These are phyloP conservation scores for Cheirogaleus major DNA, from an alignment of 2,797 vertebrate species.

Conservation along the genomic window DNA sequence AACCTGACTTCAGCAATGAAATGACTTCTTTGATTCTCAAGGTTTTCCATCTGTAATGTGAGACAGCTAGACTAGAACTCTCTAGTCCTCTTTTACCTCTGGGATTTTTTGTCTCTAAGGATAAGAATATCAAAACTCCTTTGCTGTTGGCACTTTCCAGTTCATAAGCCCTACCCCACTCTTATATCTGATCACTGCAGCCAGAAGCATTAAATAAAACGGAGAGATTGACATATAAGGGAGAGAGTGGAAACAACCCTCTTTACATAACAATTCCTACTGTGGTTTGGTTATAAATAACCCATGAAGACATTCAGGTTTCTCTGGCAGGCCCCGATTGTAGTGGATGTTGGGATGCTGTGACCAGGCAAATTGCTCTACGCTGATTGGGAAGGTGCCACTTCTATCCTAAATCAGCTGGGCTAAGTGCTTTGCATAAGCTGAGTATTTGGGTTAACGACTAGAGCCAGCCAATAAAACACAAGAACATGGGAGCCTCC, in stretches of 20 bases:
- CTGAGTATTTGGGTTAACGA: background rate
- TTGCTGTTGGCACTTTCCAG: background rate
- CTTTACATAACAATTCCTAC: background rate
- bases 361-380: background rate
- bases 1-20: background rate
- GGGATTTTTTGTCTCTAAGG: background rate
- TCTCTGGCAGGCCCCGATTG: background rate
- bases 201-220: background rate
- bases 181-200: background rate
- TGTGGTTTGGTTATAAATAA: conserved; percentile 47
- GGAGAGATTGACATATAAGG: background rate
- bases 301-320: background rate
- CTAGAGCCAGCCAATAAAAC: background rate
- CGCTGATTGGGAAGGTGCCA: background rate
- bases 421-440: background rate
- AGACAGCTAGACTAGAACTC: background rate
- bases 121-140: background rate
- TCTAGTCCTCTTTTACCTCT: background rate
- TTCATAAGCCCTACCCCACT: background rate
- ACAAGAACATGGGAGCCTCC: background rate
- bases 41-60: background rate
- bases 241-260: background rate
- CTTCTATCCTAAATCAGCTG: background rate
- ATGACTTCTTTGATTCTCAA: background rate
- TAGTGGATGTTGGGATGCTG: background rate